These are phyloP conservation scores for Gymnodraco acuticeps DNA, from an alignment of 2,797 vertebrate genomes.

Conservation along the genomic window DNA sequence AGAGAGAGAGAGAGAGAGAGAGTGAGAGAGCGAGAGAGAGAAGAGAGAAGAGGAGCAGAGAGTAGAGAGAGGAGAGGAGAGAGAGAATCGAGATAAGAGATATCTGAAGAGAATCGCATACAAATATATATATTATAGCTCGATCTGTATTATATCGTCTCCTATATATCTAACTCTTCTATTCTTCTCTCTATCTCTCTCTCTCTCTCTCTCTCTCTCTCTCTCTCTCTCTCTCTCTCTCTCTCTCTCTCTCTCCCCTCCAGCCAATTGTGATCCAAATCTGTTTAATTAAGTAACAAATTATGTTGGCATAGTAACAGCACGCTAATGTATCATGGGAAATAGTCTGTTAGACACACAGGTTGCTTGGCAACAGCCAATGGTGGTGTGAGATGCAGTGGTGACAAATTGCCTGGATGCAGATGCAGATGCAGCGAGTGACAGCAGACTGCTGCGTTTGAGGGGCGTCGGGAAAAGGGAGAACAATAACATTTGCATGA, in stretches of 20 bases:
- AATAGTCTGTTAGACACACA: constrained; percentile 91
- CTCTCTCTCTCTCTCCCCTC: constrained; percentile 56
- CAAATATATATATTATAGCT: no score
- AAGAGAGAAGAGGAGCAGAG: no score
- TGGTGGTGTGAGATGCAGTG: constrained; percentile 82
- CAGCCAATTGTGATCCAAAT: constrained; percentile 92
- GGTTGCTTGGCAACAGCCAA: constrained; percentile 96
- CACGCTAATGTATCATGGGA: constrained; percentile 94
- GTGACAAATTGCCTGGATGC: constrained; percentile 89
- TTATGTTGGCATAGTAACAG: constrained; percentile 97
- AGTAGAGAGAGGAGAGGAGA: no score
- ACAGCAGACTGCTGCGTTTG: constrained; percentile 79
- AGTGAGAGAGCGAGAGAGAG: no score
- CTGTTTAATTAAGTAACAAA: constrained; percentile 98
- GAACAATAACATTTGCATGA: constrained; percentile 2
- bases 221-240: constrained; percentile 9
- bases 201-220: constrained; percentile 75
- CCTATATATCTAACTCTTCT: no score
- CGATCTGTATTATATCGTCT: no score
- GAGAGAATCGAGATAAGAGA: no score
- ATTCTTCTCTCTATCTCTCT: constrained; percentile 73
- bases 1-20: no score
- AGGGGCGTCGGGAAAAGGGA: constrained; percentile 71
- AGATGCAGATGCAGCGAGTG: constrained; percentile 88
- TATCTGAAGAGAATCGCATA: no score